Evolutionary conservation across 2,113 vertebrate genomes (phyloP).

Genomic region (Hepsetus odoe): DNA sequence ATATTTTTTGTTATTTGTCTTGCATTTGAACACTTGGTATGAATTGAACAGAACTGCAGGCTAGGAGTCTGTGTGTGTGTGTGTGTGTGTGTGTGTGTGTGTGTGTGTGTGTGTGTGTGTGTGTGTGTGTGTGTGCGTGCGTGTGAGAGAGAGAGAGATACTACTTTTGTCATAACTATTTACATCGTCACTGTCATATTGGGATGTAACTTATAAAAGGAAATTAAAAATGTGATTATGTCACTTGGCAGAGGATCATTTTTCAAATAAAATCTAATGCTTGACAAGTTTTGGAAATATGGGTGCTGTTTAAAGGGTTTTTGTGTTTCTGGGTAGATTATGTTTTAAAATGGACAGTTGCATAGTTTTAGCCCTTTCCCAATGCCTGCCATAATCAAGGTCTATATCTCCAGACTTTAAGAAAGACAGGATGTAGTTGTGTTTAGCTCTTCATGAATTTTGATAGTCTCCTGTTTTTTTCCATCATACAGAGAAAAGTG

Average conservation of each 20-base stretch:
- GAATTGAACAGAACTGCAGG: conserved; percentile 6
- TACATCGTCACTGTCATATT: too few species aligned
- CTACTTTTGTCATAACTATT: too few species aligned
- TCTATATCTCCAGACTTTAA: background rate
- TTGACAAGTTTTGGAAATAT: background rate
- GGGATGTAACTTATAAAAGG: background rate
- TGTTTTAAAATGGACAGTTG: background rate
- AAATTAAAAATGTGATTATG: background rate
- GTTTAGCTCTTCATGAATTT: background rate
- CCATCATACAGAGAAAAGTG: background rate
- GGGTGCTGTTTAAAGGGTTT: too few species aligned
- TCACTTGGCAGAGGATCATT: background rate
- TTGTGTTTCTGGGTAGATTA: background rate
- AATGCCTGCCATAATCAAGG: background rate
- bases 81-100: background rate
- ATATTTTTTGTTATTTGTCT: conserved; percentile 21
- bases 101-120: too few species aligned
- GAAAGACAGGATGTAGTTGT: background rate
- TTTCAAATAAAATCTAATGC: background rate
- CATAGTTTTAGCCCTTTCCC: background rate
- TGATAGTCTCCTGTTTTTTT: background rate
- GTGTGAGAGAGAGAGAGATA: too few species aligned
- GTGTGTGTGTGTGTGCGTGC: too few species aligned
- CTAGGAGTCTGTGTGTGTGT: background rate
- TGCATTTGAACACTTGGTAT: conserved; percentile 26